A percentile compares a stretch with the other conserved stretches of the same genome.
Evolutionary conservation across 2,113 vertebrate genomes (phyloP).

Genomic region (Paedocypris sp.): DNA sequence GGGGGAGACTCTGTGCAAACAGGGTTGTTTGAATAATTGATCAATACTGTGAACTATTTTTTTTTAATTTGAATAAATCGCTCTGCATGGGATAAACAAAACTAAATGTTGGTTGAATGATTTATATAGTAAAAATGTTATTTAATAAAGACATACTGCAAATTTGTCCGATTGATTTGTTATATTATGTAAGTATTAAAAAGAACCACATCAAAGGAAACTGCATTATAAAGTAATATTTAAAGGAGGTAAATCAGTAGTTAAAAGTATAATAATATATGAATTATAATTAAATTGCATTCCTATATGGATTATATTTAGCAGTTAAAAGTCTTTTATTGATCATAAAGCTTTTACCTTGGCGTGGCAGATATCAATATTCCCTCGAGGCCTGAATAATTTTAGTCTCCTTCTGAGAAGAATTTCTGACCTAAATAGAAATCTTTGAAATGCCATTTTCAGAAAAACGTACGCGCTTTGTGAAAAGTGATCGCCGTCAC

Average conservation of each 20-base stretch:
- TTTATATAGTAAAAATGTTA: not conserved
- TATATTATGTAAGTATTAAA: too few species aligned
- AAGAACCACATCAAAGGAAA: too few species aligned
- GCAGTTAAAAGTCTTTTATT: not conserved
- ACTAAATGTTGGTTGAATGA: not conserved
- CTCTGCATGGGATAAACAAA: not conserved
- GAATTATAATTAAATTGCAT: too few species aligned
- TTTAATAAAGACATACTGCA: not conserved
- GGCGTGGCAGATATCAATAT: not conserved
- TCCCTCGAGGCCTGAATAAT: not conserved
- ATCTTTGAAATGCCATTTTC: slow-evolving; percentile 22
- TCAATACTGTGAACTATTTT: slow-evolving; percentile 7
- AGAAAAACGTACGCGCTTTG: not conserved
- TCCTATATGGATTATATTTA: too few species aligned
- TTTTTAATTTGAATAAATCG: not conserved
- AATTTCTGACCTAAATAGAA: not conserved
- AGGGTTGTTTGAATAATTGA: slow-evolving; percentile 27
- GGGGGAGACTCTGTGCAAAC: not conserved
- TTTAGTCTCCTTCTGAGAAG: slow-evolving; percentile 18
- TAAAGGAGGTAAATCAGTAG: too few species aligned
- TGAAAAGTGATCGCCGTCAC: not conserved
- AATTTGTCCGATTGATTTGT: too few species aligned
- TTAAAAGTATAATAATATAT: too few species aligned
- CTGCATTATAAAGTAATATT: too few species aligned
- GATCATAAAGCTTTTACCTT: too few species aligned